Evolutionary conservation across 2,888 invertebrate genomes (phyloP).

Genomic region (Rhaphigaster nebulosa): DNA sequence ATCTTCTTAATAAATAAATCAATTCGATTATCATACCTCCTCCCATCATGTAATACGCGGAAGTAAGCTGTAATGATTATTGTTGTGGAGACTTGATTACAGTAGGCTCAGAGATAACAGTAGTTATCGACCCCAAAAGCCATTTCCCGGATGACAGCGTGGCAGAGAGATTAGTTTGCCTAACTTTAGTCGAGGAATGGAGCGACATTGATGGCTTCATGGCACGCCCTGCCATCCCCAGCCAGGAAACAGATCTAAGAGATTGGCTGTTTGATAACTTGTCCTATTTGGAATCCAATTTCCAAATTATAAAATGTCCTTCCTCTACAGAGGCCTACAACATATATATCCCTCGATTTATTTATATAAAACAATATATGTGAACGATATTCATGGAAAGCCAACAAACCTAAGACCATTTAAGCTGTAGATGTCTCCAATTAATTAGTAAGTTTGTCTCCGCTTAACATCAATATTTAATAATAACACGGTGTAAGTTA

Average conservation of each 20-base stretch:
- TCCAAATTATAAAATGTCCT: background rate
- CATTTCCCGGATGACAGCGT: slow-evolving; percentile 7
- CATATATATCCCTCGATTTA: background rate
- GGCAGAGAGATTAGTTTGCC: background rate
- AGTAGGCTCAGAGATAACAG: background rate
- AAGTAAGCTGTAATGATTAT: background rate
- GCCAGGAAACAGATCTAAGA: background rate
- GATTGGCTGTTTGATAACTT: background rate
- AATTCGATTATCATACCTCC: background rate
- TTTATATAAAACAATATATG: background rate
- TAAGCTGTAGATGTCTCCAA: no score
- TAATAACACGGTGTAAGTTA: no score
- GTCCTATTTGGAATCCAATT: background rate
- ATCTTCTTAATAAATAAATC: background rate
- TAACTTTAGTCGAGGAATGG: background rate
- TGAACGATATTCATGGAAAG: no score
- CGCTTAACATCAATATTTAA: no score
- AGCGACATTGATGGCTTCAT: background rate
- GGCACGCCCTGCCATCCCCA: background rate
- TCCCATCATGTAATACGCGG: background rate
- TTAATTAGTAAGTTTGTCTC: no score
- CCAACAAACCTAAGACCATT: no score
- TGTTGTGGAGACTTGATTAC: background rate
- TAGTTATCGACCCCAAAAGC: background rate
- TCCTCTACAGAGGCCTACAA: background rate